Evolutionary conservation across 2,113 vertebrate genomes (phyloP), one percentile per base, ranked within the genome.

Genomic region (Diphyllodes magnificus): DNA sequence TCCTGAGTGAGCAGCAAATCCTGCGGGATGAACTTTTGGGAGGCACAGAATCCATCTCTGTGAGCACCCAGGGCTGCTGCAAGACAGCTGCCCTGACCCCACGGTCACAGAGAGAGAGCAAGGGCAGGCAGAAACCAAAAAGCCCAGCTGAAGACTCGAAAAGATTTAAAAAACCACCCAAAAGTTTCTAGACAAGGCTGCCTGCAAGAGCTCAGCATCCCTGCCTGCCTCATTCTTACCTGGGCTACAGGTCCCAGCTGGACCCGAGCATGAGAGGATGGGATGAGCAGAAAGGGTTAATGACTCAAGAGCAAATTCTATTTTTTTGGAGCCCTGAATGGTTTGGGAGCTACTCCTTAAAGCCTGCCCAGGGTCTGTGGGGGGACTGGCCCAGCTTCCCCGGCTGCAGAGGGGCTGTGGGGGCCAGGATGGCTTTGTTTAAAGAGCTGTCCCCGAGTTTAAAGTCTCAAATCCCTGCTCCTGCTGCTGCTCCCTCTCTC

Each of bases 51-150:
- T n/a, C 65, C 22, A 1, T 3, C 82, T 72, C 92, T 14, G 3
- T 0, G 2, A 84, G 75, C 63, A 42, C 23, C 85, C 25, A 40
- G 14, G 15, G 82, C 51, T 71, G 78, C 79, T 77, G 33, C 54
- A 27, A 31, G 21, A 57, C 21, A 50, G n/a, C 31, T 50, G 84
- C 44, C 44, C 40, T 24, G 73, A 39, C 25, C 25, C 21, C 27
- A 11, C 0, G 0, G 28, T 16, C 66, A 59, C 44, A 44, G 44
- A 69, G 45, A 76, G 37, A 49, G 3, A 45, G 16, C 7, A 40
- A 79, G 40, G 49, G 21, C 13, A 30, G 11, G 15, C 44, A 21
- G 35, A 71, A 68, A 31, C 6, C 45, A 31, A 45, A 87, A 56
- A 35, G 0, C 6, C 15, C 39, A 53, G 40, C 20, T 33, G 77